These are phyloP conservation scores for Anodontia alba DNA, from an alignment of 2,888 invertebrate genomes.

Conservation along the genomic window DNA sequence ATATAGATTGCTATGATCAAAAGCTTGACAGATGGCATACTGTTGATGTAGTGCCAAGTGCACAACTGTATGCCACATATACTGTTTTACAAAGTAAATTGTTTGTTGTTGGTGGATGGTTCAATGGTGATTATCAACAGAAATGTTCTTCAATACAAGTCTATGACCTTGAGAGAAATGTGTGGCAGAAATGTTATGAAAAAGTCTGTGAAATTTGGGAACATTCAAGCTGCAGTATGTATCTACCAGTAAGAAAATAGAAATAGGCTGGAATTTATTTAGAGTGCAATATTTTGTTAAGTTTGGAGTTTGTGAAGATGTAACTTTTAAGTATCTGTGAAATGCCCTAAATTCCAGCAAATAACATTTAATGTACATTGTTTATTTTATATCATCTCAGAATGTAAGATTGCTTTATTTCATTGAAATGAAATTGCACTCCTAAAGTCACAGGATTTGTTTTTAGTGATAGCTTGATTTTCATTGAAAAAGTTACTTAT, in stretches of 20 bases:
- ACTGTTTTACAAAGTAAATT: conserved; percentile 88
- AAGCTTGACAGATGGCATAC: conserved; percentile 87
- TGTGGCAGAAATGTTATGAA: conserved; percentile 88
- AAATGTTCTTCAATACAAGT: conserved; percentile 89
- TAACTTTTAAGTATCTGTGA: too few relatives aligned
- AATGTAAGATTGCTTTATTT: too few relatives aligned
- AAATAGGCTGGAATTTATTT: too few relatives aligned
- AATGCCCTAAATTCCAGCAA: too few relatives aligned
- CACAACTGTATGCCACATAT: conserved; percentile 89
- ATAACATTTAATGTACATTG: too few relatives aligned
- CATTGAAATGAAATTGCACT: too few relatives aligned
- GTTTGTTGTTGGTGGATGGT: conserved; percentile 90
- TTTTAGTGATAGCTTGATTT: too few relatives aligned
- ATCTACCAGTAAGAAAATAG: conserved; percentile 88
- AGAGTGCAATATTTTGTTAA: conserved; percentile 1
- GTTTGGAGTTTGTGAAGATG: too few relatives aligned
- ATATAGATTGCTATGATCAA: conserved; percentile 89
- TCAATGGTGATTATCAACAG: conserved; percentile 89
- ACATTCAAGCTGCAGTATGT: conserved; percentile 89
- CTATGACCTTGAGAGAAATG: conserved; percentile 88
- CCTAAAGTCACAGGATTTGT: too few relatives aligned
- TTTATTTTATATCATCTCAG: too few relatives aligned
- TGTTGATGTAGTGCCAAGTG: conserved; percentile 88
- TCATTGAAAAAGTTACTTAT: too few relatives aligned
- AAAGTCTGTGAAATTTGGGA: conserved; percentile 91